Evolutionary conservation across 2,888 invertebrate species (phyloP).

Genomic region (Caenorhabditis macrosperma): DNA sequence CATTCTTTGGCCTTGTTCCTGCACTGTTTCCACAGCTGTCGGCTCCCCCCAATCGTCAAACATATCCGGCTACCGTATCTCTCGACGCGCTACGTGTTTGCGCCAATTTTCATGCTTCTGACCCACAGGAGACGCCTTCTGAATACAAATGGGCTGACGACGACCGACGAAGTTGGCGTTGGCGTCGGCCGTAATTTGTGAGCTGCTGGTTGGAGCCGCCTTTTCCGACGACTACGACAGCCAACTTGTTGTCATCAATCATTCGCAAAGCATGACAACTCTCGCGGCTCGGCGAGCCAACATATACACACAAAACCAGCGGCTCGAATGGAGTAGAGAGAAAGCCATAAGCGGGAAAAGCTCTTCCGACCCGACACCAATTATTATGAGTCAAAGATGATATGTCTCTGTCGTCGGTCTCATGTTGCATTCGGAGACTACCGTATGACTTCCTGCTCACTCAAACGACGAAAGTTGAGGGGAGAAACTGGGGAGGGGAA

Average conservation of each 20-base stretch:
- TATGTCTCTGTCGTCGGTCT: slow-evolving; percentile 13
- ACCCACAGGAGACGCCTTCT: background rate
- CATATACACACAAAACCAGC: slow-evolving; percentile 14
- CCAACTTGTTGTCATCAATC: slow-evolving; percentile 47
- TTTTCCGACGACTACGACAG: slow-evolving; percentile 31
- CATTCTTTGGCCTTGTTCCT: background rate
- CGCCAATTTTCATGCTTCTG: slow-evolving; percentile 28
- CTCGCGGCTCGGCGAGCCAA: background rate
- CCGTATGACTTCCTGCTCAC: background rate
- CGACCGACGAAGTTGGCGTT: no score
- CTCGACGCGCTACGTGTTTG: background rate
- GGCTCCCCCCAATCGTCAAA: background rate
- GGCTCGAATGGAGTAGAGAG: background rate
- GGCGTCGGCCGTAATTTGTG: slow-evolving; percentile 57
- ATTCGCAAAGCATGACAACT: slow-evolving; percentile 28
- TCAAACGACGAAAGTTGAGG: no score
- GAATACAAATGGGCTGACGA: slow-evolving; percentile 27
- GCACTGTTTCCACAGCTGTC: slow-evolving; percentile 44
- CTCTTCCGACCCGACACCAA: slow-evolving; percentile 13
- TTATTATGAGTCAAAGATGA: slow-evolving; percentile 30
- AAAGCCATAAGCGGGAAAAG: background rate
- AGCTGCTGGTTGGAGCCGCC: slow-evolving; percentile 31
- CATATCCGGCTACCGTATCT: slow-evolving; percentile 8
- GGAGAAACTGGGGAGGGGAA: no score
- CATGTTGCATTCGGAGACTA: slow-evolving; percentile 4